Evolutionary conservation across 2,888 invertebrate species (phyloP).

Genomic region (Petrophora chlorosata): DNA sequence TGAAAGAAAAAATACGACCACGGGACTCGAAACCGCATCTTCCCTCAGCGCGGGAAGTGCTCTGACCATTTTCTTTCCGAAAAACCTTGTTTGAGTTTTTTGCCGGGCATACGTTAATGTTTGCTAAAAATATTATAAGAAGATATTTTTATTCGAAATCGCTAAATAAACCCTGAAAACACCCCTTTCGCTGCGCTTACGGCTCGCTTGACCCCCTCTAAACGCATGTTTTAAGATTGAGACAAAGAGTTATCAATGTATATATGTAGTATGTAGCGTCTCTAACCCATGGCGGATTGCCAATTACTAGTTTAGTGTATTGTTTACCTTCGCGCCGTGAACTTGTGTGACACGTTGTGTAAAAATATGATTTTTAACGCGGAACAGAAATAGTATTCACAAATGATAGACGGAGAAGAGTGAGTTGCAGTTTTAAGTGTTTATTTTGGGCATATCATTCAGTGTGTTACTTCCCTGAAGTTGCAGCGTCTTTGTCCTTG

Average conservation of each 20-base stretch:
- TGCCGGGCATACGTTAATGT: too few species aligned
- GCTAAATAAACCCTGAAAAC: too few species aligned
- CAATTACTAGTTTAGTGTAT: slow-evolving; percentile 58
- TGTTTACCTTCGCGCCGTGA: slow-evolving; percentile 50
- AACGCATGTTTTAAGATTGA: slow-evolving; percentile 5
- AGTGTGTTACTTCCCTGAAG: neutral
- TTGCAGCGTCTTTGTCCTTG: neutral
- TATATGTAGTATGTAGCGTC: too few species aligned
- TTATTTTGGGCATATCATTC: slow-evolving; percentile 8
- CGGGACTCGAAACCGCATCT: too few species aligned
- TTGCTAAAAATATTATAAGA: too few species aligned
- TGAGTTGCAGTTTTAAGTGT: slow-evolving; percentile 26
- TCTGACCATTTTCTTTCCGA: too few species aligned
- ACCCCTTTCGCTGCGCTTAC: too few species aligned
- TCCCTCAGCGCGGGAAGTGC: too few species aligned
- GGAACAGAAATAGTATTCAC: slow-evolving; percentile 2
- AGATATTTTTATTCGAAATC: too few species aligned
- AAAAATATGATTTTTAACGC: slow-evolving; percentile 3
- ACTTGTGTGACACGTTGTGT: slow-evolving; percentile 28
- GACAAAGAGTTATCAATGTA: slow-evolving; percentile 33
- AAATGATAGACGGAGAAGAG: slow-evolving; percentile 32
- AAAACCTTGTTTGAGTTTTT: too few species aligned
- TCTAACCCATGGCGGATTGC: slow-evolving; percentile 54
- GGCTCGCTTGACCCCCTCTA: too few species aligned
- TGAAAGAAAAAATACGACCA: too few species aligned